Evolutionary conservation across 2,113 vertebrate species (phyloP).

Genomic region (Neotragus moschatus): DNA sequence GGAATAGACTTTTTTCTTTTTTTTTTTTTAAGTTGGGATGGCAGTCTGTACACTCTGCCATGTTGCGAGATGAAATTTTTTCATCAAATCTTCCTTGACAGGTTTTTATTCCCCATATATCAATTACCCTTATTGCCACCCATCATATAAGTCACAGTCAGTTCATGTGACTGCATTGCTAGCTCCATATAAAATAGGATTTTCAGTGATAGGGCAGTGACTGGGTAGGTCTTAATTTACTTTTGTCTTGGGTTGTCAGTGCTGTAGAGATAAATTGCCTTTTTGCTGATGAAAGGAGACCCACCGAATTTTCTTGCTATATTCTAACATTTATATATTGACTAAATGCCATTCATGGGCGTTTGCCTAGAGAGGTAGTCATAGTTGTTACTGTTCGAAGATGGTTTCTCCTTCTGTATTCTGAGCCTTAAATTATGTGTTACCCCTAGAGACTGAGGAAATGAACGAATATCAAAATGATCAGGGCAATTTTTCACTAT

Average conservation of each 20-base stretch:
- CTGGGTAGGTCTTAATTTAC: neutral
- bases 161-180: neutral
- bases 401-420: neutral
- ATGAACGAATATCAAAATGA: neutral
- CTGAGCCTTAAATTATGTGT: neutral
- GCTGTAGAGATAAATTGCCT: neutral
- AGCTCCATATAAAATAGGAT: neutral
- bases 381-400: neutral
- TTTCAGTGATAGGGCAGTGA: neutral
- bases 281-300: neutral
- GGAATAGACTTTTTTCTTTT: neutral
- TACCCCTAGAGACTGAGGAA: neutral
- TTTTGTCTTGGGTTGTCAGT: neutral
- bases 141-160: neutral
- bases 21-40: neutral
- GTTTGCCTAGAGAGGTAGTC: neutral
- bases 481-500: neutral
- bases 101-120: neutral
- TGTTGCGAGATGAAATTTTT: slow-evolving; percentile 14
- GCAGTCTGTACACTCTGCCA: neutral
- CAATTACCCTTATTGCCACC: neutral
- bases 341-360: neutral
- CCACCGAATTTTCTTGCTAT: neutral
- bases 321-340: neutral
- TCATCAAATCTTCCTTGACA: neutral